Percentiles rank a stretch among this genome's conserved stretches.
Evolutionary conservation across 2,113 vertebrate species (phyloP).

Genomic region (Rissa tridactyla): DNA sequence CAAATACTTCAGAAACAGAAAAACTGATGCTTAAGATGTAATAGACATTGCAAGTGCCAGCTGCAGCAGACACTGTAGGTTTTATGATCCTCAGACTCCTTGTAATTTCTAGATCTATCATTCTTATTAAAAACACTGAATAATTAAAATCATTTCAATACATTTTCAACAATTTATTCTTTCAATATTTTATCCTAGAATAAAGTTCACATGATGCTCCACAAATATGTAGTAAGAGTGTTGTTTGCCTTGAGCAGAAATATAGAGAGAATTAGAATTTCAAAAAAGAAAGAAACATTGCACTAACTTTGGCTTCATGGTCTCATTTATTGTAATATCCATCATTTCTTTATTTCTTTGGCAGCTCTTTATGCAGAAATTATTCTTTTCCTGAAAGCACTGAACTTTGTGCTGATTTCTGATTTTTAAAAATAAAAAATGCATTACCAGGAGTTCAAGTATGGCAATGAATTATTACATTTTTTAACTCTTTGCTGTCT

Average conservation of each 20-base stretch:
- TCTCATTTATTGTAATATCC: constrained; percentile 10
- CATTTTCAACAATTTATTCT: neutral
- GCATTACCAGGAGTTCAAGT: neutral
- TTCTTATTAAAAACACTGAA: constrained; percentile 25
- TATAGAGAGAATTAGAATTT: neutral
- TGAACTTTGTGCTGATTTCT: constrained; percentile 4
- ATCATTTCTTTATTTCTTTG: neutral
- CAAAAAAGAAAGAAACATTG: neutral
- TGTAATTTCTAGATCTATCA: constrained; percentile 14
- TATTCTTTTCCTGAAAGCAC: neutral
- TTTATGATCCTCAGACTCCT: neutral
- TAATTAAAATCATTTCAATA: constrained; percentile 9
- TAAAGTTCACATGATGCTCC: neutral
- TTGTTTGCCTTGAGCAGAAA: constrained; percentile 1
- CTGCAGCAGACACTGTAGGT: neutral
- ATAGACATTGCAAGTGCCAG: neutral
- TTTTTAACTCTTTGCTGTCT: neutral
- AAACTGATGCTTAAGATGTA: neutral
- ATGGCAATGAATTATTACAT: neutral
- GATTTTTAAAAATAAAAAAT: neutral
- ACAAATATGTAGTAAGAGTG: neutral
- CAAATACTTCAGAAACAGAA: neutral
- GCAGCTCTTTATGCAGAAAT: neutral
- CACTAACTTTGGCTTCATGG: neutral
- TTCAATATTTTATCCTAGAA: constrained; percentile 20